Base-by-base conservation (phyloP, 2,888 invertebrate genomes). In the Lasioglossum zephyrum region DNA sequence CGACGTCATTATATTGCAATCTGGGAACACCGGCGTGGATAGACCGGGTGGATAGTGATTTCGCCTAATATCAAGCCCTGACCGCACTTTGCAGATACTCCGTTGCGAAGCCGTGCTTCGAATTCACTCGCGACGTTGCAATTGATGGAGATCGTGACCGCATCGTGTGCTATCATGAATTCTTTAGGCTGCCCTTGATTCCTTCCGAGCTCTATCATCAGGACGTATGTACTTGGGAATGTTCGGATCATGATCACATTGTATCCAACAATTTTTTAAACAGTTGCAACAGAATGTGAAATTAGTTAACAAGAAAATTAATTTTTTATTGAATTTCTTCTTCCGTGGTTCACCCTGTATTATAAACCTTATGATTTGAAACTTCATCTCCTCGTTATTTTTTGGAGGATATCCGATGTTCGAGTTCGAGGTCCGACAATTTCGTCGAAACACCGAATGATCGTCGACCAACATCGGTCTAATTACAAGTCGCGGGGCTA, bases 1-100 rank as follows among this genome's bases (percentile, higher is more conserved):
- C 91, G 92, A 92, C 90, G 90, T 93, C 93, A 89, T 94, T 94
- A 93, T 91, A 91, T 86, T 82, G 90, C 91, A 93, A 94, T 93
- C 92, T 92, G 84, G 79, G 87, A 90, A 88, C 88, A 89, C 85
- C 87, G 84, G 81, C 85, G 88, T 79, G 84, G 57, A 74, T 86
- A 87, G 81, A 82, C 79, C 49, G 81, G 70, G 83, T 31, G 60
- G 60, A 63, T 73, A 88, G 85, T 88, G 90, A 92, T 89, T 91
- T 91, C 85, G 87, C 88, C 91, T 91, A 92, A 93, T 92, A 91
- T 85, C 87, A 87, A 86, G 83, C 78, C 85, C 78, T 86, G 86
- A 91, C 93, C 92, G 85, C 92, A 93, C 83, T 91, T 93, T 92
- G 91, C 87, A 44, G 90, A 90, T 83, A 81, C 82, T 85, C 78